Percentiles rank a stretch among this genome's conserved stretches.
Conservation (phyloP, 2,113 vertebrate species). For the Rana temporaria region DNA sequence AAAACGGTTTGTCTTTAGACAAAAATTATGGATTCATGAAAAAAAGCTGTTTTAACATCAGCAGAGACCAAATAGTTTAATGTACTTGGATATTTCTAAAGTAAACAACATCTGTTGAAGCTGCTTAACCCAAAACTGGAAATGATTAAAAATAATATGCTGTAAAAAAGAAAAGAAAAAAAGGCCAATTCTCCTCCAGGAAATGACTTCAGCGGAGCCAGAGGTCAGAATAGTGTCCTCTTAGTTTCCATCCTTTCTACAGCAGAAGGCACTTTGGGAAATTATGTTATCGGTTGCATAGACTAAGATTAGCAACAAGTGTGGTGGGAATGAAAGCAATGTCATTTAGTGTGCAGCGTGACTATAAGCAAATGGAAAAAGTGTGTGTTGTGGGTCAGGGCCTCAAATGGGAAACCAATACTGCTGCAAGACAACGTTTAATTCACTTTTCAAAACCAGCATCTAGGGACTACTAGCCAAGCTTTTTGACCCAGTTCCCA, state of each 20-base stretch:
- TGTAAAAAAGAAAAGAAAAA: neutral
- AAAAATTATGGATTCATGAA: no score
- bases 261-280: conserved; percentile 35
- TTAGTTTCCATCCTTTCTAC: conserved; percentile 18
- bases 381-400: neutral
- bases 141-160: conserved; percentile 3
- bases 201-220: conserved; percentile 19
- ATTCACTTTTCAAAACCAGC: no score
- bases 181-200: neutral
- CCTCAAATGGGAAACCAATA: neutral
- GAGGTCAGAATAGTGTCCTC: conserved; percentile 16
- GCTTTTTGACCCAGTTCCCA: neutral
- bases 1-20: no score
- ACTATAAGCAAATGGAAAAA: conserved; percentile 46
- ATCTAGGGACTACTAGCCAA: neutral
- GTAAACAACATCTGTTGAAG: conserved; percentile 34
- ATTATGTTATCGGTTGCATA: conserved; percentile 13
- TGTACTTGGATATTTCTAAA: neutral
- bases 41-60: no score
- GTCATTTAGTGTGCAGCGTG: neutral
- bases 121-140: conserved; percentile 14
- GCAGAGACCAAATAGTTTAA: neutral
- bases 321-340: conserved; percentile 28
- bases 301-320: conserved; percentile 41
- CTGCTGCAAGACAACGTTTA: no score